A percentile compares a stretch with the other conserved stretches of the same genome.
Conservation (phyloP, 1,140 invertebrate species). For the Plectus sambesii region DNA sequence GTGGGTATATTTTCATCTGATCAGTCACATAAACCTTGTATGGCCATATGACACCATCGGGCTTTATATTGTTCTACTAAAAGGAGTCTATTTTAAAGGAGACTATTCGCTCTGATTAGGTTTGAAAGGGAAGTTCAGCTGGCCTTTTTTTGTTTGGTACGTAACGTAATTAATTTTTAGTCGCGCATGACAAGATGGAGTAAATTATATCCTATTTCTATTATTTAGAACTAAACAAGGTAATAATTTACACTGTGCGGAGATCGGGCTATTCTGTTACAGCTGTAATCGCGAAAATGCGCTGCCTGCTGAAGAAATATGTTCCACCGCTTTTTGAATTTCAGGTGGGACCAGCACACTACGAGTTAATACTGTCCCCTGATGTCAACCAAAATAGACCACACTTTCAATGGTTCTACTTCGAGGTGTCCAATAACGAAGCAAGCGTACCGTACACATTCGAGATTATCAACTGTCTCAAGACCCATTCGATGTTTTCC, state of each 20-base stretch:
- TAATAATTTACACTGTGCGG: no score
- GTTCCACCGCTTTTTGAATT: slow-evolving; percentile 24
- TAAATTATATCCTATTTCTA: no score
- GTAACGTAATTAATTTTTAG: background rate
- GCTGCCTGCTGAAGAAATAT: no score
- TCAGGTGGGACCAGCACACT: slow-evolving; percentile 64
- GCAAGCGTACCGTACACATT: slow-evolving; percentile 63
- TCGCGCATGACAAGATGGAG: no score
- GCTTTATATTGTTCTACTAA: no score
- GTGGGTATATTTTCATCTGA: slow-evolving; percentile 56
- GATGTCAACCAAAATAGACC: slow-evolving; percentile 67
- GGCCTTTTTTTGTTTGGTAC: no score
- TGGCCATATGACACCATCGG: slow-evolving; percentile 1
- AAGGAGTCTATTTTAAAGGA: no score
- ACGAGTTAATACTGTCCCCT: slow-evolving; percentile 81
- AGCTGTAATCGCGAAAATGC: no score
- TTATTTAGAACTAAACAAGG: no score
- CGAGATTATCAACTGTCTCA: slow-evolving; percentile 82
- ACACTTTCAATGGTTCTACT: slow-evolving; percentile 84
- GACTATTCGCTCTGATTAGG: no score
- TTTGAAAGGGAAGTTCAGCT: no score
- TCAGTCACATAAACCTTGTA: slow-evolving; percentile 8
- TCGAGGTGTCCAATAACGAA: slow-evolving; percentile 66
- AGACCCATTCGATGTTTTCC: slow-evolving; percentile 76
- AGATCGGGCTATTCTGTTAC: no score